Evolutionary conservation across 2,113 vertebrate genomes (phyloP), one percentile per base, ranked within the genome.

Genomic region (Mus pahari): DNA sequence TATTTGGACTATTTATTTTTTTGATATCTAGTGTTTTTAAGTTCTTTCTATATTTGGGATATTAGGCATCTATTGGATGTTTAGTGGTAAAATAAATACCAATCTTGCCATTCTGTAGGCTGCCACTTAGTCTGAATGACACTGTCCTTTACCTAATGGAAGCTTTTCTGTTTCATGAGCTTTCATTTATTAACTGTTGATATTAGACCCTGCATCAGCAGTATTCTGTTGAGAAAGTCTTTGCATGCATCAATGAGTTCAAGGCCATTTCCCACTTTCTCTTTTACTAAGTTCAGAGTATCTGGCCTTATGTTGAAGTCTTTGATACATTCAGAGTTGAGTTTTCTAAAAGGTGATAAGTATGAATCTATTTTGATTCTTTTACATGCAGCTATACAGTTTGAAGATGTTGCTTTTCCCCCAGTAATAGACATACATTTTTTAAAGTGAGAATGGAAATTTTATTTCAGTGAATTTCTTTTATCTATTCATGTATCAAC

Each of bases 391-490:
- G 19, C 5, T 10, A 81, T 81, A 22, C 20, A 58, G 5, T n/a
- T 39, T 39, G 53, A 81, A 58, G 53, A 81, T 26, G 6, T 5
- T 39, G 33, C 28, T 55, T 79, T 78, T 36, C 11, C 28, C 20
- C 33, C 50, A 55, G 50, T 55, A 55, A 53, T 39, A 73, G 9
- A 79, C 17, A 22, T n/a, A 79, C 55, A 79, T 48, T 33, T 66
- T 26, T 68, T 50, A 84, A 91, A 75, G 14, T 86, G 36, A 53
- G 36, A 84, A 68, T 60, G 26, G 50, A 93, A 74, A 83, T 74
- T 90, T 53, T 16, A 86, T 88, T 60, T 13, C 60, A 94, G 66
- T 86, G 78, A 92, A 92, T 73, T 9, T 39, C 45, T 91, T 94
- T 87, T 26, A 66, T 90, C 60, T 94, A 13, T 73, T 93, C 73